Conservation (phyloP, 2,113 vertebrate genomes). For the Clinocottus analis region DNA sequence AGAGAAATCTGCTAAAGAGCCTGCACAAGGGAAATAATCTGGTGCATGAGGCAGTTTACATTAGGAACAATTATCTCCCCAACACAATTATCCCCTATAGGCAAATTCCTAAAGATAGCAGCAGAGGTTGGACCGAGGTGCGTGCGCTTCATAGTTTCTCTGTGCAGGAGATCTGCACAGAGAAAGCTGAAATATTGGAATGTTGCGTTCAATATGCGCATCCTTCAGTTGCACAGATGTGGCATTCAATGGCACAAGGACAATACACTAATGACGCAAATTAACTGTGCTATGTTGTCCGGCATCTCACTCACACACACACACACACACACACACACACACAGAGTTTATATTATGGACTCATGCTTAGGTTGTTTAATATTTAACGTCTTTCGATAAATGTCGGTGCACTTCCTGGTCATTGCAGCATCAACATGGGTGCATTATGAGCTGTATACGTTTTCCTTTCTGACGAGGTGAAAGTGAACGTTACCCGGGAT, state of each 20-base stretch:
- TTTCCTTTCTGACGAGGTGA: background rate
- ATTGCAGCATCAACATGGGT: background rate
- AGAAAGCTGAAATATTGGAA: constrained; percentile 9
- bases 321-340: background rate
- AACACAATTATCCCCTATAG: constrained; percentile 51
- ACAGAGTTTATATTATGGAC: background rate
- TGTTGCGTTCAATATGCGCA: background rate
- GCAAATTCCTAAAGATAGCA: constrained; percentile 53
- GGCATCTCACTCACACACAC: background rate
- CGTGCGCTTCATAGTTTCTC: constrained; percentile 11
- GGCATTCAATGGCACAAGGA: background rate
- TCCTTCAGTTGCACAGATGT: background rate
- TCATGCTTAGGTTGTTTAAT: background rate
- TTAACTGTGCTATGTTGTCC: background rate
- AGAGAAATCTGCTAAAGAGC: constrained; percentile 14
- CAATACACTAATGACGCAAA: background rate
- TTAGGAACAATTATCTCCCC: constrained; percentile 36
- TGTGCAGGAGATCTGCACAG: constrained; percentile 1
- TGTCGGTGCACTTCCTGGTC: no score
- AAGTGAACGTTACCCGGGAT: background rate
- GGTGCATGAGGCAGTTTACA: constrained; percentile 38
- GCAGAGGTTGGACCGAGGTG: constrained; percentile 17
- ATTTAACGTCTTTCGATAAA: background rate
- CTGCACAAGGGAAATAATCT: constrained; percentile 19
- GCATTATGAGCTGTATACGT: background rate